These are phyloP conservation scores for Drosophila miranda DNA, from an alignment of 1,140 invertebrate species.

Conservation along the genomic window DNA sequence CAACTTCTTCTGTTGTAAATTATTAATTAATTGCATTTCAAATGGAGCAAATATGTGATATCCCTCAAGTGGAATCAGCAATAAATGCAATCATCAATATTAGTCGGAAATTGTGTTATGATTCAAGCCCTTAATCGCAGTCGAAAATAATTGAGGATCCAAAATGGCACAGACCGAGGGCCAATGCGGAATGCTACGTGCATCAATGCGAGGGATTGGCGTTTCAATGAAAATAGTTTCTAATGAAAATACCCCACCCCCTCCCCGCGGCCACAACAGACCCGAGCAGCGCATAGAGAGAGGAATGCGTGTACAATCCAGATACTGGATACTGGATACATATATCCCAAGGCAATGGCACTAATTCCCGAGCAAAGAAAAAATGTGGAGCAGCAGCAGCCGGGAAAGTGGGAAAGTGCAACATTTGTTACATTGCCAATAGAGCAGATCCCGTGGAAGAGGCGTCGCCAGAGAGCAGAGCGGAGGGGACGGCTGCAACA, in stretches of 20 bases:
- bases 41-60: constrained; percentile 1
- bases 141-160: too few species aligned
- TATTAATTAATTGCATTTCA: not conserved
- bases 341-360: constrained; percentile 41
- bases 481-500: constrained; percentile 28
- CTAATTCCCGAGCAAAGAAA: constrained; percentile 55
- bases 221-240: too few species aligned
- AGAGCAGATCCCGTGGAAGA: constrained; percentile 28
- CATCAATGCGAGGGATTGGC: too few species aligned
- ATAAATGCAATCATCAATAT: not conserved
- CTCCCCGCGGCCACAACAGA: too few species aligned
- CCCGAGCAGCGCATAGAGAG: too few species aligned
- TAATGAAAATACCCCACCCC: too few species aligned
- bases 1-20: constrained; percentile 23
- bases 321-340: not conserved
- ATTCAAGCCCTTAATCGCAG: too few species aligned
- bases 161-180: too few species aligned
- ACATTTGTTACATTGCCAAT: constrained; percentile 49
- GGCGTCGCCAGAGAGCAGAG: constrained; percentile 17
- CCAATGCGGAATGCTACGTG: too few species aligned
- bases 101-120: not conserved
- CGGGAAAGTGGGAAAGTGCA: constrained; percentile 29
- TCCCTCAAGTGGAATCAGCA: constrained; percentile 1
- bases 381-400: constrained; percentile 10
- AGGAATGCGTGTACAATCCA: too few species aligned